Evolutionary conservation across 2,113 vertebrate species (phyloP), one percentile per base, ranked within the genome.

Genomic region (Xiphias gladius): DNA sequence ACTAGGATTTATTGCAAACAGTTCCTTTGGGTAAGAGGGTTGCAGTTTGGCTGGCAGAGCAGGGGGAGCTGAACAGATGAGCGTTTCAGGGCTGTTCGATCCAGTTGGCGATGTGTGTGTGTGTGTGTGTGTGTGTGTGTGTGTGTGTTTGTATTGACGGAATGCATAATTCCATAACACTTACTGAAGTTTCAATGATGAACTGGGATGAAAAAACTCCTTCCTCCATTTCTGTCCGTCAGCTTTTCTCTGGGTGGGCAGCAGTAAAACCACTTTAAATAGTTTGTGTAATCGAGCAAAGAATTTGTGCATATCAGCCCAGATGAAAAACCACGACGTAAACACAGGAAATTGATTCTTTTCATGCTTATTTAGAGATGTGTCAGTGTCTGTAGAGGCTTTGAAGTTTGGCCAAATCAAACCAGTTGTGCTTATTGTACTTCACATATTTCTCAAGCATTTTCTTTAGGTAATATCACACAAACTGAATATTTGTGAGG

Each of bases 341-440:
- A 92, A 89, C 80, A 85, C 83, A 91, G 91, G 87, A 93, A 93
- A 83, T 76, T 61, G 67, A 68, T 80, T 61, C 46, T 84, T 82
- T 66, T 77, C 13, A 30, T 86, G 78, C 63, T 90, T 76, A 82
- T 88, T 87, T 87, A 77, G 30, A 59, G 32, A 43, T 41, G 7
- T 52, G 48, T 84, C 68, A 66, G 55, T 64, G 61, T 82, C 64
- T 79, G 59, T 30, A 6, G 54, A 64, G 46, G 24, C 58, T 86
- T 86, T 88, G 72, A 86, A 75, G 81, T 73, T 69, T 52, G 28
- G 79, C 81, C 82, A 80, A 81, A 61, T 82, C 30, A 28, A 19
- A 48, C 59, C 52, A 1, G 0, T 48, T 57, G 1, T 72, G 67
- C 22, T 86, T 83, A 55, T 84, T 88, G 37, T 62, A n/a, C 66